Base-by-base conservation (phyloP, 2,113 vertebrate genomes). In the Ceyx melanurus region DNA sequence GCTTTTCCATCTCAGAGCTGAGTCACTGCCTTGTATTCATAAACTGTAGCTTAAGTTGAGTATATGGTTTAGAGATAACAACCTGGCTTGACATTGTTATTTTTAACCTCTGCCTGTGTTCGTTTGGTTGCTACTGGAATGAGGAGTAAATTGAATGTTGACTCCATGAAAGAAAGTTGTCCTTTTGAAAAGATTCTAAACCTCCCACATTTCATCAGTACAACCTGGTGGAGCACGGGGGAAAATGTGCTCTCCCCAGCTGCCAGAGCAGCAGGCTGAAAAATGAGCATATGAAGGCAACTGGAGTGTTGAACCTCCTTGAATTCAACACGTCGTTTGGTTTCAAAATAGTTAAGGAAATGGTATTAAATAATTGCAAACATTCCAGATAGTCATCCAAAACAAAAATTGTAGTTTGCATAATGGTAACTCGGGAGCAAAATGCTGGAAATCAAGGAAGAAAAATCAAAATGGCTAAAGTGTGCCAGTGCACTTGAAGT, bases 341-440 rank as follows among this genome's bases (percentile, higher is more conserved):
- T 96, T 97, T 97, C 92, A 95, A 94, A 96, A 96, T 93, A 91
- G 94, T 97, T 96, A 97, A 97, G 86, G 94, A 95, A 93, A 91
- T 95, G 91, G 94, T 89, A 92, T 96, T 96, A 94, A 97, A 84
- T 95, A 96, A 96, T 86, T 92, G 90, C 96, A 97, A 97, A 93
- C 89, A 96, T 97, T 90, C 91, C 89, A 94, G 72, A 96, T 48
- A 95, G 77, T 83, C 53, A 92, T 88, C 89, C 80, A 93, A 96
- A 95, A 90, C 81, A 92, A 95, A 95, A 95, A 95, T 88, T 3
- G 5, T 91, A 90, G 94, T 95, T 97, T 95, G 95, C 88, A 75
- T 92, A 92, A 82, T 95, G 1, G 4, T 95, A 93, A 96, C 86
- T 91, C 96, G 57, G 74, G 77, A 94, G 89, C 48, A 82, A 94